These are phyloP conservation scores for Myiopsitta monachus DNA, from an alignment of 2,113 vertebrate genomes.

Conservation along the genomic window DNA sequence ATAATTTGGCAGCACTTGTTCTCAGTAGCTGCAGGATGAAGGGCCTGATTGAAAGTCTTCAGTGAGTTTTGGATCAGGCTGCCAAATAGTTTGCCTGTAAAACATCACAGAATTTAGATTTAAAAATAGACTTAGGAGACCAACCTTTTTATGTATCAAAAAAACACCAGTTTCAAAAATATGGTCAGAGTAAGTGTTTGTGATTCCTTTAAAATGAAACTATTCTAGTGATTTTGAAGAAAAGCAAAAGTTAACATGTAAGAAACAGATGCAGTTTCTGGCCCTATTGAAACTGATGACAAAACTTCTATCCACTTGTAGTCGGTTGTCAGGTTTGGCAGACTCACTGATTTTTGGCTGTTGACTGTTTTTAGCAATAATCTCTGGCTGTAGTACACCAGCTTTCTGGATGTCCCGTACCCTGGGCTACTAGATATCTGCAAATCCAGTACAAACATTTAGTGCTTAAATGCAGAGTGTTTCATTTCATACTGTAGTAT, in stretches of 20 bases:
- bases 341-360: not conserved
- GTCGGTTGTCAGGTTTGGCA: not conserved
- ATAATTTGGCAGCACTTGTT: not conserved
- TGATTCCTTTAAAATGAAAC: not conserved
- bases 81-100: not conserved
- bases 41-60: not conserved
- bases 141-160: not conserved
- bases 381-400: not conserved
- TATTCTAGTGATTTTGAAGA: not conserved
- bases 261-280: not conserved
- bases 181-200: not conserved
- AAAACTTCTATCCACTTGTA: not conserved
- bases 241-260: not conserved
- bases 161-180: not conserved
- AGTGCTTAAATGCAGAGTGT: not conserved
- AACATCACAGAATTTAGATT: not conserved
- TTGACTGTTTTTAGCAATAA: not conserved
- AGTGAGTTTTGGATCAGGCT: not conserved
- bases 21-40: not conserved
- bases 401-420: not conserved
- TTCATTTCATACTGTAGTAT: not conserved
- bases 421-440: not conserved
- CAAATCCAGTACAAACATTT: not conserved
- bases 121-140: not conserved
- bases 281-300: not conserved